Conservation (phyloP, 2,113 vertebrate genomes). For the Astur gentilis region DNA sequence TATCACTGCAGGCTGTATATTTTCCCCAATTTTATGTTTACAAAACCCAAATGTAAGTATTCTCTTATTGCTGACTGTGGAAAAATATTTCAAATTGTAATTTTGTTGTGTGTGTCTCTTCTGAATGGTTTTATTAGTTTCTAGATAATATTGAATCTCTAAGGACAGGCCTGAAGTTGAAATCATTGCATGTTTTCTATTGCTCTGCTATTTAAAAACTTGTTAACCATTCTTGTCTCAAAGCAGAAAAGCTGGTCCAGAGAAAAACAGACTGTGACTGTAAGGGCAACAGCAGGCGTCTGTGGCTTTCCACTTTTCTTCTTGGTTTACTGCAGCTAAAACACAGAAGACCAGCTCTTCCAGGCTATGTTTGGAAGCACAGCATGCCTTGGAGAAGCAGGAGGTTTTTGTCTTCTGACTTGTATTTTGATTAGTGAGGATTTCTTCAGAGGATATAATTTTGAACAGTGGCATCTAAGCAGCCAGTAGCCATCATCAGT, state of each 20-base stretch:
- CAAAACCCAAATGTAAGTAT: not conserved
- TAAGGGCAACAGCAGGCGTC: not conserved
- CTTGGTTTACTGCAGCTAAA: not conserved
- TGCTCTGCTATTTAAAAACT: not conserved
- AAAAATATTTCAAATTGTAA: not conserved
- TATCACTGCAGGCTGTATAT: not conserved
- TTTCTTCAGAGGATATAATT: not conserved
- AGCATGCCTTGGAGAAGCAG: not conserved
- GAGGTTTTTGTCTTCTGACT: not conserved
- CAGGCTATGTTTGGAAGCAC: not conserved
- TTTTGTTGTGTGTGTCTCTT: not conserved
- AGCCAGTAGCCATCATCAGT: not conserved
- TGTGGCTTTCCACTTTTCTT: not conserved
- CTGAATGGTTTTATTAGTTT: slow-evolving; percentile 13
- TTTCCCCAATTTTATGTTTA: slow-evolving; percentile 2
- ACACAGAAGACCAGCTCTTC: not conserved
- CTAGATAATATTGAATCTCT: not conserved
- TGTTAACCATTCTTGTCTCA: not conserved
- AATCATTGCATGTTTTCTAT: not conserved
- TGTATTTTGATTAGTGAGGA: not conserved
- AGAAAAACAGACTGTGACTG: not conserved
- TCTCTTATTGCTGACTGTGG: not conserved
- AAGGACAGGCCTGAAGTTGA: not conserved
- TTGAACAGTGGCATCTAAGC: not conserved
- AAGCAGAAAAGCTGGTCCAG: not conserved